Percentiles rank a stretch among this genome's conserved stretches.
Evolutionary conservation across 2,113 vertebrate genomes (phyloP).

Genomic region (Oriolus oriolus): DNA sequence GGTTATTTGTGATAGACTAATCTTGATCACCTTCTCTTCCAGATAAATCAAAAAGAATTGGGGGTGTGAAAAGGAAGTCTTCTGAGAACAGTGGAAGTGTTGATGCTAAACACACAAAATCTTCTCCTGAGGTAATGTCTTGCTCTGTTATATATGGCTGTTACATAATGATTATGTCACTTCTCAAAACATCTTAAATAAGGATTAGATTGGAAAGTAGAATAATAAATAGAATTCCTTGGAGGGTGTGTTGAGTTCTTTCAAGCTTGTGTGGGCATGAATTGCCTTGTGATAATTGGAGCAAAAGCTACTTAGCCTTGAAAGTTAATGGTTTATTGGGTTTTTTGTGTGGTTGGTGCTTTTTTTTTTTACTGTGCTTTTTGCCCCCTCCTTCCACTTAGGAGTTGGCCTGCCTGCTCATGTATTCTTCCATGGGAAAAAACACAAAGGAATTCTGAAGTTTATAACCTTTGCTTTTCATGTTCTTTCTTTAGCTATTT

Average conservation of each 20-base stretch:
- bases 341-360: neutral
- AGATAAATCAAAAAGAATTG: conserved; percentile 66
- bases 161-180: neutral
- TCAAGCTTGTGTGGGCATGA: neutral
- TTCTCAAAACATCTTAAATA: neutral
- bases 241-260: neutral
- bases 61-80: conserved; percentile 68
- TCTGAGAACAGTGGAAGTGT: conserved; percentile 47
- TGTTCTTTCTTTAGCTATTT: rapidly evolving
- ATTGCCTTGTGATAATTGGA: neutral
- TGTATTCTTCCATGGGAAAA: neutral
- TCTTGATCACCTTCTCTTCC: neutral
- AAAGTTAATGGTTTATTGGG: neutral
- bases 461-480: neutral
- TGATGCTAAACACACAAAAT: conserved; percentile 66
- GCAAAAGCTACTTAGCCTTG: neutral
- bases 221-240: neutral
- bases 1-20: neutral
- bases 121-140: conserved; percentile 64
- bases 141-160: neutral
- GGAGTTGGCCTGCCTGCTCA: neutral
- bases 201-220: neutral
- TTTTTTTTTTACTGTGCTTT: neutral
- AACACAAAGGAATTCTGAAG: neutral
- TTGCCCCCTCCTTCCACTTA: neutral